phyloP scores from a whole-genome alignment of 2,113 vertebrate genomes.

The Dasyornis broadbenti region DNA sequence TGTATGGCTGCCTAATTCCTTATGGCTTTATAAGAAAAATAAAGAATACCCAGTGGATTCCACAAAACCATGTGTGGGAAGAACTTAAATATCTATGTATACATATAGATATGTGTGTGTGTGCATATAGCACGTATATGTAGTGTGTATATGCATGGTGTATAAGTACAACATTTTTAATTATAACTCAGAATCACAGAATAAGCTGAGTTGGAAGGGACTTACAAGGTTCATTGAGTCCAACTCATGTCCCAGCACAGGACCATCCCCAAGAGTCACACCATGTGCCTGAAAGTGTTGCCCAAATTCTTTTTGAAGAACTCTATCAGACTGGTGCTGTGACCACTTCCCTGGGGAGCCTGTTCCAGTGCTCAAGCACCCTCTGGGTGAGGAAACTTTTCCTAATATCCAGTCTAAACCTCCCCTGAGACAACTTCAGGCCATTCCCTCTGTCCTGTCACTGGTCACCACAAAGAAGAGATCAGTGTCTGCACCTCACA shows the following conservation, averaged over 20 bases:
- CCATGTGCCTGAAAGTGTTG: neutral
- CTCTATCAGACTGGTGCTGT: neutral
- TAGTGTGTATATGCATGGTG: neutral
- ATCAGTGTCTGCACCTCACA: accelerated
- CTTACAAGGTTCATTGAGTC: neutral
- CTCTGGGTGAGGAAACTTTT: neutral
- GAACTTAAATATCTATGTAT: neutral
- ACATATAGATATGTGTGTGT: neutral
- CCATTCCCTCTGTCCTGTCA: neutral
- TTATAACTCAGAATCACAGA: neutral
- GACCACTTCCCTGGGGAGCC: neutral
- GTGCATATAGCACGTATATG: neutral
- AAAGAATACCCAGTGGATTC: neutral
- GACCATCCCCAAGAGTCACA: neutral
- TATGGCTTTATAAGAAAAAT: neutral
- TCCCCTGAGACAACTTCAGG: neutral
- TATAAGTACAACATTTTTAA: neutral
- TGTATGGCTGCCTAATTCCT: neutral
- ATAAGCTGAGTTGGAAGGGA: neutral
- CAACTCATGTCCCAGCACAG: neutral
- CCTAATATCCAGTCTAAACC: neutral
- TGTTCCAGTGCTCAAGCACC: neutral
- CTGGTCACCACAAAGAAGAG: neutral
- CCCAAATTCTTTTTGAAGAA: neutral
- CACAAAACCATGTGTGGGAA: neutral